Evolutionary conservation across 2,797 vertebrate genomes (phyloP), one percentile per base, ranked within the genome.

Genomic region (Zalophus californianus): DNA sequence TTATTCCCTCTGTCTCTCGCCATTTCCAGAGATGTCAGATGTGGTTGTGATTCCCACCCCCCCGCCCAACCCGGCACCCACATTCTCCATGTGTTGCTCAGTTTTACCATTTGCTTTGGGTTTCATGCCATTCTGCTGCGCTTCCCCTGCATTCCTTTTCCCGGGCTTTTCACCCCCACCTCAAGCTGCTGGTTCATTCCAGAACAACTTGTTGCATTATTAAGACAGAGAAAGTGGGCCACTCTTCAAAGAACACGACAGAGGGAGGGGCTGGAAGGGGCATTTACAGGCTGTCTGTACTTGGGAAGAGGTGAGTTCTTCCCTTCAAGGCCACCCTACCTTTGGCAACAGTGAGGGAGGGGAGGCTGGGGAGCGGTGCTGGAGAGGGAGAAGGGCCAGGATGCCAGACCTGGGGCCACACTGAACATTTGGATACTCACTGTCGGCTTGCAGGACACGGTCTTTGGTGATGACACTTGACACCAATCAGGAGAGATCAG

Each of bases 51-150:
- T 72, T 29, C 85, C 95, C 97, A 87, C 96, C 70, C 16, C 52
- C 38, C 87, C 85, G 94, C 97, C 89, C 95, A 62, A 18, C 54
- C 38, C 87, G 38, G 38, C 38, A 38, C 38, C 97, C 96, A 96
- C 94, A 93, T 97, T 97, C 98, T 90, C 98, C 97, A 88, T 50
- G 95, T 97, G 96, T 86, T 97, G 96, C 96, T 98, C 93, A 72
- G 98, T 98, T 97, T 96, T 94, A 92, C 96, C 97, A 96, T 96
- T 97, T 97, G 95, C 92, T 97, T 94, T 97, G 97, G 97, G 96
- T 97, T 97, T 97, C 96, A 95, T 91, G 84, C 96, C 98, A 90
- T 91, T 90, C 97, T 96, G 96, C 80, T 25, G 60, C 96, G 86
- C 90, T 95, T 52, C 93, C 97, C 68, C 91, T 96, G 73, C 79